Conservation (phyloP, 2,113 vertebrate genomes). For the Oryzias javanicus region DNA sequence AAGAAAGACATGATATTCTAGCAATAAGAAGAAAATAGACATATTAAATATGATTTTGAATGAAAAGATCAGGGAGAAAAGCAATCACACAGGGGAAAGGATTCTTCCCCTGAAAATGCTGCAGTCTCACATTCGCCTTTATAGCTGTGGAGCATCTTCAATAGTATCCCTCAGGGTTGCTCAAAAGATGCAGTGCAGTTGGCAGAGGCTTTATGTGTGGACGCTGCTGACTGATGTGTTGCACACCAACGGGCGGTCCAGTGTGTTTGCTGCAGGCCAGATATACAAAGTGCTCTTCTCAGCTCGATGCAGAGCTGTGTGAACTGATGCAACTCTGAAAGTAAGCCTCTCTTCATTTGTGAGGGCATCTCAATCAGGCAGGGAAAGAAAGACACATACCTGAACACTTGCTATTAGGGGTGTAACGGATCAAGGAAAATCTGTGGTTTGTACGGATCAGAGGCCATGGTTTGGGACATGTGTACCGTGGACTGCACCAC, state of each 20-base stretch:
- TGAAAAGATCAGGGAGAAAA: neutral
- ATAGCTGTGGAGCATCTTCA: conserved; percentile 22
- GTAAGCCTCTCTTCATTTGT: neutral
- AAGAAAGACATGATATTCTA: too few relatives aligned
- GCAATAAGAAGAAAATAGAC: too few relatives aligned
- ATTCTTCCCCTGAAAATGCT: neutral
- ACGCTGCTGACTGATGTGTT: conserved; percentile 21
- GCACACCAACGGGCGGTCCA: conserved; percentile 32
- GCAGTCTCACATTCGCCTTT: neutral
- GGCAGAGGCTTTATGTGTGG: conserved; percentile 14
- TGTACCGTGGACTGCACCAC: too few relatives aligned
- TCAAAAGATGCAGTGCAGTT: conserved; percentile 4
- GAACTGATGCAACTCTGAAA: conserved; percentile 1
- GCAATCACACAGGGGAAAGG: neutral
- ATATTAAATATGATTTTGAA: neutral
- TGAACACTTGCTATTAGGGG: too few relatives aligned
- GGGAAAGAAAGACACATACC: too few relatives aligned
- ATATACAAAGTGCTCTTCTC: conserved; percentile 29
- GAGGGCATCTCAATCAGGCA: neutral
- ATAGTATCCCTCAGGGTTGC: conserved; percentile 9
- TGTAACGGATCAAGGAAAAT: too few relatives aligned
- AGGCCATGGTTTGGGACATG: too few relatives aligned
- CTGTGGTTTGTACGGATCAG: too few relatives aligned
- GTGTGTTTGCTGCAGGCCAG: conserved; percentile 36
- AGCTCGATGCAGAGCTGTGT: conserved; percentile 17